phyloP scores from a whole-genome alignment of 1,140 invertebrate genomes.

The Drosophila obscura region DNA sequence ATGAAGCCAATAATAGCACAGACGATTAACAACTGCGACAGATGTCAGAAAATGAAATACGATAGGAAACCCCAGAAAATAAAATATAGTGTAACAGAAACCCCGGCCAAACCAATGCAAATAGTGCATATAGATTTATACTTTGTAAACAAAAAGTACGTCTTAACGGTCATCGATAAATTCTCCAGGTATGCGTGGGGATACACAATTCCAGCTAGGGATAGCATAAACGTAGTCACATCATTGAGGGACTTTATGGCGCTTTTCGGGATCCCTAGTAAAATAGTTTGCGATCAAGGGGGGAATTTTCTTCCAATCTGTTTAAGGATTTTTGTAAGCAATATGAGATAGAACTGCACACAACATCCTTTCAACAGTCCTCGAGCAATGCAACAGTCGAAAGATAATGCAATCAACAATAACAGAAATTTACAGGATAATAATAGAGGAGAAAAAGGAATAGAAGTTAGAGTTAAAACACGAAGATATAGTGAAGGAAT shows the following conservation, averaged over 20 bases:
- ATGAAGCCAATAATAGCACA: too few species aligned
- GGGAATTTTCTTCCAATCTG: not conserved
- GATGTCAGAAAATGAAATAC: too few species aligned
- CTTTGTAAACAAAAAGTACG: too few species aligned
- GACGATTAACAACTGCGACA: too few species aligned
- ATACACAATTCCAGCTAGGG: constrained; percentile 43
- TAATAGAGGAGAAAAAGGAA: constrained; percentile 4
- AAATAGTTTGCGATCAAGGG: not conserved
- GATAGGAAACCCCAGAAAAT: too few species aligned
- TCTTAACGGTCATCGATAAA: too few species aligned
- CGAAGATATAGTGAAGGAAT: too few species aligned
- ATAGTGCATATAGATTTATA: too few species aligned
- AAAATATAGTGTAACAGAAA: too few species aligned
- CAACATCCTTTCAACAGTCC: constrained; percentile 6
- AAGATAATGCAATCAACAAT: constrained; percentile 5
- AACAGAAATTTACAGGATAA: constrained; percentile 12
- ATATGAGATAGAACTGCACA: not conserved
- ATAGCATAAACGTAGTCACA: constrained; percentile 32
- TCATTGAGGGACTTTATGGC: constrained; percentile 49
- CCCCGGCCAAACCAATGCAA: too few species aligned
- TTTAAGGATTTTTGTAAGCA: not conserved
- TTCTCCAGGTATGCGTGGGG: too few species aligned
- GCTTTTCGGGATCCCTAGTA: not conserved
- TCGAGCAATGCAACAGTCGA: constrained; percentile 10
- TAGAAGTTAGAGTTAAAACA: too few species aligned